Evolutionary conservation across 2,797 vertebrate genomes (phyloP).

Genomic region (Lacerta agilis): DNA sequence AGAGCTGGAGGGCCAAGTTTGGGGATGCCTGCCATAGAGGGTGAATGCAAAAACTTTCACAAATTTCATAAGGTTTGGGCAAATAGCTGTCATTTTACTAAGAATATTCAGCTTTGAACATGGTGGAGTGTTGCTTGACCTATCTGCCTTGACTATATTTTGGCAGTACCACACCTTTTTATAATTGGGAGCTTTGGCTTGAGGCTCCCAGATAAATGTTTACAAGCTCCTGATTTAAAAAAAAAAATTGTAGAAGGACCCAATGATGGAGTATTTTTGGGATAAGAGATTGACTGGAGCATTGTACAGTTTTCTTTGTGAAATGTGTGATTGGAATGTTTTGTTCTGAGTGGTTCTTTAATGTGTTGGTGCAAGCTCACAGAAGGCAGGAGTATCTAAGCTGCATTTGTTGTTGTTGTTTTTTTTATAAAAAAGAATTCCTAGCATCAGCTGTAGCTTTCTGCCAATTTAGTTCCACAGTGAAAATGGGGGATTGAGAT

Average conservation of each 20-base stretch:
- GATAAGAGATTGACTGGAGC: conserved; percentile 22
- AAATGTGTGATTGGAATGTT: conserved; percentile 28
- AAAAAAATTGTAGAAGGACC: background rate
- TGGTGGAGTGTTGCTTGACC: background rate
- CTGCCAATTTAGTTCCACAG: conserved; percentile 12
- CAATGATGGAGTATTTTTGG: background rate
- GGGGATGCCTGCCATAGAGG: background rate
- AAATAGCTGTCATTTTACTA: background rate
- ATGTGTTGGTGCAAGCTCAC: conserved; percentile 38
- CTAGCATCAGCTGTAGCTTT: background rate
- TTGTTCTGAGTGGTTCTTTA: background rate
- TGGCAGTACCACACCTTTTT: background rate
- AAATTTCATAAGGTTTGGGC: background rate
- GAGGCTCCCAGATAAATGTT: background rate
- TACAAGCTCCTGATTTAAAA: background rate
- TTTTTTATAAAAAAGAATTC: background rate
- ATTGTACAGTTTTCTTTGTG: conserved; percentile 25
- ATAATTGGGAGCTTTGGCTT: background rate
- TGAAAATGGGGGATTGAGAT: background rate
- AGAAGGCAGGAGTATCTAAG: conserved; percentile 28
- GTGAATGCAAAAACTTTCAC: too few species aligned
- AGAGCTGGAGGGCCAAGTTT: too few species aligned
- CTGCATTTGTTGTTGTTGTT: background rate
- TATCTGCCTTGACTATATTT: background rate
- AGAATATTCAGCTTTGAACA: background rate